Evolutionary conservation across 2,113 vertebrate genomes (phyloP).

Genomic region (Melanerpes aurifrons): DNA sequence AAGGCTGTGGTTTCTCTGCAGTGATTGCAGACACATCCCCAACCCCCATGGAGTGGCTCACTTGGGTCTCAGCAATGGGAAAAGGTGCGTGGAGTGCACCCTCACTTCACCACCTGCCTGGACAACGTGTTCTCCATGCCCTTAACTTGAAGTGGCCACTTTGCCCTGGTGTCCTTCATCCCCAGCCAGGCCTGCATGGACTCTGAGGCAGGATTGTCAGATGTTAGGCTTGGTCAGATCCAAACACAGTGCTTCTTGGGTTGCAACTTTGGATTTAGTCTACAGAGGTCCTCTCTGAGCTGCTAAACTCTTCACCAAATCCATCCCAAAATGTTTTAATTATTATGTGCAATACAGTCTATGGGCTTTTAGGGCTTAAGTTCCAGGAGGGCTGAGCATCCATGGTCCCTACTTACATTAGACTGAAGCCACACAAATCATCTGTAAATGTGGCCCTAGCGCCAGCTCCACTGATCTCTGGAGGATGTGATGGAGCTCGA

Average conservation of each 20-base stretch:
- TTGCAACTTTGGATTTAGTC: neutral
- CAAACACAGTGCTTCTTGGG: neutral
- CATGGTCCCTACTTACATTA: neutral
- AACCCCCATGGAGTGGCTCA: rapidly evolving
- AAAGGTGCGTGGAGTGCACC: neutral
- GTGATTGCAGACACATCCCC: neutral
- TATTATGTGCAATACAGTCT: neutral
- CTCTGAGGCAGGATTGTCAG: neutral
- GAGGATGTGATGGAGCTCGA: neutral
- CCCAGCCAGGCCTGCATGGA: neutral
- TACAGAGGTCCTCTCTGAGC: neutral
- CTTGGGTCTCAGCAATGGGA: neutral
- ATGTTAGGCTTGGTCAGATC: neutral
- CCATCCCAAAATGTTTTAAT: neutral
- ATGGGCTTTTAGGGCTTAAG: neutral
- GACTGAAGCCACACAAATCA: neutral
- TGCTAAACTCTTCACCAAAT: neutral
- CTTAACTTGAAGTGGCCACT: neutral
- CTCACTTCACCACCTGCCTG: neutral
- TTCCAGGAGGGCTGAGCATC: neutral
- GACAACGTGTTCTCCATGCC: rapidly evolving
- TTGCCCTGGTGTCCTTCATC: neutral
- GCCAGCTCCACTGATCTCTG: neutral
- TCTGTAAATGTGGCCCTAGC: neutral
- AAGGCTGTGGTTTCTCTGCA: neutral